Evolutionary conservation across 2,113 vertebrate genomes (phyloP).

Genomic region (Paraplagusia blochii): DNA sequence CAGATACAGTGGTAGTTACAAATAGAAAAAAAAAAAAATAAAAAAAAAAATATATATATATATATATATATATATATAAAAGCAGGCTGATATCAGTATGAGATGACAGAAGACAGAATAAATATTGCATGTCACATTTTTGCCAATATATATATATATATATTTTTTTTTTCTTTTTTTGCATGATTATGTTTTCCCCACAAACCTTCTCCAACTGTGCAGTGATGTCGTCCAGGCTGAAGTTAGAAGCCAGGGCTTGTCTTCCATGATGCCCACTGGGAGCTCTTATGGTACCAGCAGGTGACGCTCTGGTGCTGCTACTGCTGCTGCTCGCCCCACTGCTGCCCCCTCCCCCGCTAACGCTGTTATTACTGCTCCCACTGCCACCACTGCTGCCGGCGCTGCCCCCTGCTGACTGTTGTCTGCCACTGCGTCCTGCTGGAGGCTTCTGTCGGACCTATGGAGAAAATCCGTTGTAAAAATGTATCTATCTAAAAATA

Average conservation of each 20-base stretch:
- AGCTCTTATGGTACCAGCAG: slow-evolving; percentile 69
- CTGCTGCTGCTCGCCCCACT: slow-evolving; percentile 70
- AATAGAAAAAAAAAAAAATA: too few relatives aligned
- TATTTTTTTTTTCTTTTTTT: too few relatives aligned
- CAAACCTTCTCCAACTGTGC: slow-evolving; percentile 88
- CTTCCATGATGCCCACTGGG: slow-evolving; percentile 53
- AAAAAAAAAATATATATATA: too few relatives aligned
- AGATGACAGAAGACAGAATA: too few relatives aligned
- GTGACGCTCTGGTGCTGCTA: slow-evolving; percentile 82
- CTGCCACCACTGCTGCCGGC: slow-evolving; percentile 38
- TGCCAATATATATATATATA: too few relatives aligned
- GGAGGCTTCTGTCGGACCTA: slow-evolving; percentile 82
- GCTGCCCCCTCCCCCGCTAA: slow-evolving; percentile 56
- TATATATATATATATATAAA: too few relatives aligned
- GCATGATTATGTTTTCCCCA: too few relatives aligned
- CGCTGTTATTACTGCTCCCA: slow-evolving; percentile 62
- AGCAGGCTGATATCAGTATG: too few relatives aligned
- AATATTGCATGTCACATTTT: too few relatives aligned
- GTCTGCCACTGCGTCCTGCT: slow-evolving; percentile 73
- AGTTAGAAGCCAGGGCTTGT: slow-evolving; percentile 81
- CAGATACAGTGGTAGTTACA: too few relatives aligned
- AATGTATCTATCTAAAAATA: background rate
- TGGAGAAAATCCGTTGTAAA: background rate
- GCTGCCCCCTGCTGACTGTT: slow-evolving; percentile 63
- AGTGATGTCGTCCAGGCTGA: slow-evolving; percentile 96